phyloP scores from a whole-genome alignment of 2,888 invertebrate genomes.

The Thalpophila matura region DNA sequence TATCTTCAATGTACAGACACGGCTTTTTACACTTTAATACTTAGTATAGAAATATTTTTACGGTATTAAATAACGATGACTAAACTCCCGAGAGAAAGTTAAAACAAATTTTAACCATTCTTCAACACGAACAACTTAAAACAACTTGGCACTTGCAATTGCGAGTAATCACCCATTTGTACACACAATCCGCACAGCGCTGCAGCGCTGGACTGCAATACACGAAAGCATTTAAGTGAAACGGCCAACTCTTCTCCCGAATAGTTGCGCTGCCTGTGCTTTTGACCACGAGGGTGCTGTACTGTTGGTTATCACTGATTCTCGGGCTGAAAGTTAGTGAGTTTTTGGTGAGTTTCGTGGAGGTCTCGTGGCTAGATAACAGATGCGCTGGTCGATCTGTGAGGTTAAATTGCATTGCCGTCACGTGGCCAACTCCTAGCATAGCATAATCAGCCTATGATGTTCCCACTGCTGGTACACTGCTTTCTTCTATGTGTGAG shows the following conservation, averaged over 20 bases:
- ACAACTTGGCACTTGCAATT: constrained; percentile 21
- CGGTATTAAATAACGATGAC: too few relatives aligned
- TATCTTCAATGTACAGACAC: too few relatives aligned
- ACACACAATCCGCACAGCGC: constrained; percentile 22
- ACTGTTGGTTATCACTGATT: constrained; percentile 3
- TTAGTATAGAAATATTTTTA: too few relatives aligned
- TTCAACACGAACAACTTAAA: constrained; percentile 9
- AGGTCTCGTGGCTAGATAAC: too few relatives aligned
- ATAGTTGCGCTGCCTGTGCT: constrained; percentile 55
- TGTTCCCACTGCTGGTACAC: too few relatives aligned
- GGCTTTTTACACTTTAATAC: too few relatives aligned
- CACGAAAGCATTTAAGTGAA: constrained; percentile 58
- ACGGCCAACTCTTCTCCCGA: constrained; percentile 58
- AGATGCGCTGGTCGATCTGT: too few relatives aligned
- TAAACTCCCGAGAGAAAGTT: not conserved
- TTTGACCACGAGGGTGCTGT: constrained; percentile 48
- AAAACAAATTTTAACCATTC: not conserved
- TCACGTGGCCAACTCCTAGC: too few relatives aligned
- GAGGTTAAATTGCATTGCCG: too few relatives aligned
- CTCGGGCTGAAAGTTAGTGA: not conserved
- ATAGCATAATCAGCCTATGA: too few relatives aligned
- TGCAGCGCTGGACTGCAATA: constrained; percentile 44
- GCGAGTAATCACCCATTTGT: constrained; percentile 45
- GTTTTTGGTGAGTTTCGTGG: not conserved
- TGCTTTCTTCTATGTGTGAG: too few relatives aligned